A percentile compares a stretch with the other conserved stretches of the same genome.
Conservation (phyloP, 2,113 vertebrate species). For the Gadus chalcogrammus region DNA sequence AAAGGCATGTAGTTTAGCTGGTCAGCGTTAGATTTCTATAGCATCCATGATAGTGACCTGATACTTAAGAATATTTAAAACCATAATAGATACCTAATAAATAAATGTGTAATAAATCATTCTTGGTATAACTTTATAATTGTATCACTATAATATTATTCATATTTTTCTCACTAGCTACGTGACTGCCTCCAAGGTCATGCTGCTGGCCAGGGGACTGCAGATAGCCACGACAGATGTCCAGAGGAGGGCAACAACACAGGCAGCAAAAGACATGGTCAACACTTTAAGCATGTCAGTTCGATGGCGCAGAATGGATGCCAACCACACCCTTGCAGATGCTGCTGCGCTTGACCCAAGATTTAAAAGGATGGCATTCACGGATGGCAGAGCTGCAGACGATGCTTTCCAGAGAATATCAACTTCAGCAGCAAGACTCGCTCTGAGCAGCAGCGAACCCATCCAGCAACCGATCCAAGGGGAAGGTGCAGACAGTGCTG, state of each 20-base stretch:
- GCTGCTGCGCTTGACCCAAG: conserved; percentile 5
- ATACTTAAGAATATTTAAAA: too few relatives aligned
- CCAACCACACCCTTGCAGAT: conserved; percentile 10
- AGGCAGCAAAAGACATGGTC: conserved; percentile 4
- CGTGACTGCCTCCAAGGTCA: conserved; percentile 28
- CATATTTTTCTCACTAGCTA: conserved; percentile 16
- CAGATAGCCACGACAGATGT: conserved; percentile 18
- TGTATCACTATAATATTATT: conserved; percentile 3
- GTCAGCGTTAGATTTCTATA: too few relatives aligned
- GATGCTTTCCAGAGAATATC: conserved; percentile 23
- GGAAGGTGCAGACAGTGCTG: conserved; percentile 2
- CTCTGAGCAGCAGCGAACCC: conserved; percentile 11
- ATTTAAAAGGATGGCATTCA: conserved; percentile 18
- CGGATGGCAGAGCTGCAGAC: conserved; percentile 12
- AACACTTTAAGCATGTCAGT: conserved; percentile 14
- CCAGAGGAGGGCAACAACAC: conserved; percentile 12
- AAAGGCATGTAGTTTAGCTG: too few relatives aligned
- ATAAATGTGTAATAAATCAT: too few relatives aligned
- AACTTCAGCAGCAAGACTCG: conserved; percentile 12
- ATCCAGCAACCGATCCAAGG: conserved; percentile 3
- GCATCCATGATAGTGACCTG: too few relatives aligned
- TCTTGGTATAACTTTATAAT: too few relatives aligned
- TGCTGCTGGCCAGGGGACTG: conserved; percentile 35
- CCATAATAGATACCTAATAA: too few relatives aligned
- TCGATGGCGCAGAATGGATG: conserved; percentile 15